A percentile compares a stretch with the other conserved stretches of the same genome.
phyloP scores from a whole-genome alignment of 2,888 invertebrate species.

The Sarcophaga rosellei region DNA sequence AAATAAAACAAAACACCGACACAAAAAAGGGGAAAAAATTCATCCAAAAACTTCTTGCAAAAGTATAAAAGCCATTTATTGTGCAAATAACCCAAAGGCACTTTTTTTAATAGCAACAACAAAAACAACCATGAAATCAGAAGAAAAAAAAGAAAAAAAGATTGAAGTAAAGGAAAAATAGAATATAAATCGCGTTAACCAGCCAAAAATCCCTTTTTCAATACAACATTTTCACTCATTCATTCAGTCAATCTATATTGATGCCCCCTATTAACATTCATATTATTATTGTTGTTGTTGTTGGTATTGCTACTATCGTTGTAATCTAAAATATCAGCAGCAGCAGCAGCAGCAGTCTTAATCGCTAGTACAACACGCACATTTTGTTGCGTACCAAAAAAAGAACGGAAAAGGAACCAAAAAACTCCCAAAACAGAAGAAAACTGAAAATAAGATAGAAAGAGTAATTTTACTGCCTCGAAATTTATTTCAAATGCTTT shows the following conservation, averaged over 20 bases:
- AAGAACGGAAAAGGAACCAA: too few species aligned
- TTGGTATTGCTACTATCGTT: not conserved
- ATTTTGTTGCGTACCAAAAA: conserved; percentile 40
- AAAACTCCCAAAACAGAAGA: too few species aligned
- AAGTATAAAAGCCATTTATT: conserved; percentile 63
- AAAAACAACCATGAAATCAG: not conserved
- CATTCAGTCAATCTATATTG: conserved; percentile 6
- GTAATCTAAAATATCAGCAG: not conserved
- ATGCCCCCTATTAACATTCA: not conserved
- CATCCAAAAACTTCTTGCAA: conserved; percentile 17
- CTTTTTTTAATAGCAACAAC: not conserved
- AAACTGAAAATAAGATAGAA: not conserved
- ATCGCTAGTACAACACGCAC: conserved; percentile 18
- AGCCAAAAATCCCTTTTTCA: conserved; percentile 26
- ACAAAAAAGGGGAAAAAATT: not conserved
- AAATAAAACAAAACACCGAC: not conserved
- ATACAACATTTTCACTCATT: conserved; percentile 12
- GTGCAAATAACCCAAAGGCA: conserved; percentile 58
- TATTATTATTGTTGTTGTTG: not conserved
- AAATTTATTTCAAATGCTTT: conserved; percentile 43
- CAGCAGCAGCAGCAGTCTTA: not conserved
- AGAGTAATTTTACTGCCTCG: conserved; percentile 28
- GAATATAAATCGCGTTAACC: conserved; percentile 20
- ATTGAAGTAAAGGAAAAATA: conserved; percentile 18
- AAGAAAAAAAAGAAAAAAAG: conserved; percentile 7